A percentile compares a stretch with the other conserved stretches of the same genome.
Evolutionary conservation across 2,113 vertebrate genomes (phyloP).

Genomic region (Phocoena phocoena): DNA sequence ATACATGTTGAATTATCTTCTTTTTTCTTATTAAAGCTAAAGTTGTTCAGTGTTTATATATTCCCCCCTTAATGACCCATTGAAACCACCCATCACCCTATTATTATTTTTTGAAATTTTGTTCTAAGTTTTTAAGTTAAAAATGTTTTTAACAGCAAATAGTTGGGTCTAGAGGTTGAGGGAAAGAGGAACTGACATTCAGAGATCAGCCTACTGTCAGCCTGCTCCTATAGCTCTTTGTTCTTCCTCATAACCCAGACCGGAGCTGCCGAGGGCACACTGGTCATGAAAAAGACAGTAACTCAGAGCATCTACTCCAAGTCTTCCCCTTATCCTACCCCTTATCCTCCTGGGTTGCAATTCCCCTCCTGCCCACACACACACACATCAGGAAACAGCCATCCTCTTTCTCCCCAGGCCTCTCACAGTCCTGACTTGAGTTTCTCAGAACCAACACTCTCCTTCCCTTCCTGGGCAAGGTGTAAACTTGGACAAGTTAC

Average conservation of each 20-base stretch:
- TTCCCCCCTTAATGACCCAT: neutral
- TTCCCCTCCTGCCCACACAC: too few relatives aligned
- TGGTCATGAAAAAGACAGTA: neutral
- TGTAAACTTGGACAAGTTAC: neutral
- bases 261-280: rapidly evolving
- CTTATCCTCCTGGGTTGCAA: neutral
- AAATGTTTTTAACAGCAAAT: neutral
- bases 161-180: neutral
- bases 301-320: neutral
- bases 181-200: neutral
- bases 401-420: neutral
- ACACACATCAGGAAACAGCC: neutral
- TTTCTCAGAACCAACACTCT: neutral
- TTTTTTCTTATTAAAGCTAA: neutral
- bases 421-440: neutral
- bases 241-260: neutral
- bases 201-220: neutral
- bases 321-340: neutral
- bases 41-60: neutral
- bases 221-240: neutral
- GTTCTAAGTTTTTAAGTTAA: neutral
- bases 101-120: neutral
- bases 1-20: neutral
- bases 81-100: neutral
- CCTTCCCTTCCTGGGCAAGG: neutral